Conservation (phyloP, 1,140 invertebrate species). For the Dendrolimus punctatus region DNA sequence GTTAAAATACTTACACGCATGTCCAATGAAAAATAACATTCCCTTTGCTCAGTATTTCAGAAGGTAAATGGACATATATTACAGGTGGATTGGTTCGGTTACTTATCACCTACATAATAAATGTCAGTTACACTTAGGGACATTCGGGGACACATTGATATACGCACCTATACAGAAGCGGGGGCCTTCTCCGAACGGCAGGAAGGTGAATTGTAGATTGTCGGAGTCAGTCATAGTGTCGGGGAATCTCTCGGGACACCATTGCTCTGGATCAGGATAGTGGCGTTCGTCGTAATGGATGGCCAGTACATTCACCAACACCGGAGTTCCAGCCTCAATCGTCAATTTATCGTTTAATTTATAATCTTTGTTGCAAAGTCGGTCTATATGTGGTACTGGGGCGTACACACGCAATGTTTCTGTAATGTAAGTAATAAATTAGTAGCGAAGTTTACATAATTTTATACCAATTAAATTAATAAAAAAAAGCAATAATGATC, state of each 20-base stretch:
- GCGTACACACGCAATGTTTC: constrained; percentile 75
- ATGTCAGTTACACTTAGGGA: no score
- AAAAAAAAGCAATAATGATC: no score
- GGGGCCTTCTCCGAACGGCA: constrained; percentile 86
- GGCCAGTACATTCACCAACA: constrained; percentile 40
- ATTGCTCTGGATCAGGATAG: constrained; percentile 78
- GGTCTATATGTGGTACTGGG: constrained; percentile 70
- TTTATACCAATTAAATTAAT: no score
- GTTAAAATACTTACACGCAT: no score
- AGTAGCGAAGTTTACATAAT: neutral
- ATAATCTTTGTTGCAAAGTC: constrained; percentile 62
- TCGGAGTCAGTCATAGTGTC: constrained; percentile 59
- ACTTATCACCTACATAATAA: no score
- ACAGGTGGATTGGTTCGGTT: no score
- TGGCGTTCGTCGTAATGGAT: constrained; percentile 72
- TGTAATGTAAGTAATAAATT: constrained; percentile 14
- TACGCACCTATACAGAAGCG: constrained; percentile 81
- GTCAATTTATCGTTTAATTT: constrained; percentile 65
- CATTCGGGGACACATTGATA: neutral
- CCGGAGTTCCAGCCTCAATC: constrained; percentile 34
- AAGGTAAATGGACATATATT: no score
- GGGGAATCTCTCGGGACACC: constrained; percentile 77
- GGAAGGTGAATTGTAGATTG: constrained; percentile 71
- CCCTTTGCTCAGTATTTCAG: no score
- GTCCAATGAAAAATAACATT: no score